Base-by-base conservation (phyloP, 2,888 invertebrate genomes). In the Theretra japonica region DNA sequence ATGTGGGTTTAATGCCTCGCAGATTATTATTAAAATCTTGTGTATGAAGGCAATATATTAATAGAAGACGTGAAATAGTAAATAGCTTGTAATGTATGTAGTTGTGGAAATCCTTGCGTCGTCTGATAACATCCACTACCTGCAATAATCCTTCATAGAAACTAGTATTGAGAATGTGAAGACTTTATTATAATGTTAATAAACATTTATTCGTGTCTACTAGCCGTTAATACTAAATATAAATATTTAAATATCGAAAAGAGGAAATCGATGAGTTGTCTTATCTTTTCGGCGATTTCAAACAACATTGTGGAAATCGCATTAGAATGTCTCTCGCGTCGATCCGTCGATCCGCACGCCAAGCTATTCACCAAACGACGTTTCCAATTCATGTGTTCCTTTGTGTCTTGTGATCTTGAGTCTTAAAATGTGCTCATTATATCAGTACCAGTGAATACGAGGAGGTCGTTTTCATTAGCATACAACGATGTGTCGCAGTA, bases 401-500 rank as follows among this genome's bases (percentile, higher is more conserved):
- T 62, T 71, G 65, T 62, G 28, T n/a, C 30, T 65, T 71, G 65
- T 71, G 65, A 65, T 71, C 65, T 71, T 71, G 71, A 65, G 53
- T 56, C 62, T 23, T 56, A 65, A 60, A 71, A 56, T 65, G 19
- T 50, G 62, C 33, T 33, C 56, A 62, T 21, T 60, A 57, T 62
- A 56, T 53, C 25, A 33, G 30, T 41, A 41, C 25, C 41, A 33
- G 30, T 33, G 62, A 41, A 23, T 19, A 23, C 19, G 33, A 48
- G 68, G 72, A 74, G 75, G 75, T 76, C 72, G 70, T 77, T 73
- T 62, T 77, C 73, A 74, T 75, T 73, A 65, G 57, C 60, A 41
- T 71, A 62, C 30, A 21, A 41, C 48, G 48, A 58, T 30, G 69
- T 58, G 69, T 71, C 48, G 68, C 58, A 57, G 58, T 68, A 68